phyloP scores from a whole-genome alignment of 2,888 invertebrate species.

The Prosapia bicincta region DNA sequence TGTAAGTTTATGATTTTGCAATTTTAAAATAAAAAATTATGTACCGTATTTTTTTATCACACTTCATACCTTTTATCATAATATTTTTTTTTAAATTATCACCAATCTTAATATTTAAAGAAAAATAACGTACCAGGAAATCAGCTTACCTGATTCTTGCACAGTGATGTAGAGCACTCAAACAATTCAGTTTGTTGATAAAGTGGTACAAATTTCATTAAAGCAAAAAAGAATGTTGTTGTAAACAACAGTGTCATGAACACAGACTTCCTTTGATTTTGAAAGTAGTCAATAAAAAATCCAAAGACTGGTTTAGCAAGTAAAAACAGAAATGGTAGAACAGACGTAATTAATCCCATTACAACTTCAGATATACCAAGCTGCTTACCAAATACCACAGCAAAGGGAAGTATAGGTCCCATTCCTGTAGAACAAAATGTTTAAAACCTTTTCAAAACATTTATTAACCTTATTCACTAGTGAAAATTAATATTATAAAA shows the following conservation, averaged over 20 bases:
- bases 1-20: no score
- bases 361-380: constrained; percentile 69
- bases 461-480: not conserved
- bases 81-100: no score
- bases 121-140: no score
- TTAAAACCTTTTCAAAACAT: no score
- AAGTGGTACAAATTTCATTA: constrained; percentile 63
- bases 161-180: constrained; percentile 9
- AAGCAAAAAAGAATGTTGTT: constrained; percentile 65
- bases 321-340: constrained; percentile 72
- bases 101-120: no score
- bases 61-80: no score
- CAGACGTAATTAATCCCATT: constrained; percentile 73
- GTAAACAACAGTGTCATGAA: constrained; percentile 62
- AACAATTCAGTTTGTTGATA: not conserved
- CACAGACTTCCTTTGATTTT: constrained; percentile 62
- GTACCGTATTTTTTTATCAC: no score
- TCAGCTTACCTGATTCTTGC: constrained; percentile 19
- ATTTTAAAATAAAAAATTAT: no score
- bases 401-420: constrained; percentile 75
- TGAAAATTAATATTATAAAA: not conserved
- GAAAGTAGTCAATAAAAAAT: constrained; percentile 69
- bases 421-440: constrained; percentile 56
- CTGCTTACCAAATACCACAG: constrained; percentile 73
- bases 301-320: constrained; percentile 74